Conservation (phyloP, 2,113 vertebrate species). For the Dasyornis broadbenti region DNA sequence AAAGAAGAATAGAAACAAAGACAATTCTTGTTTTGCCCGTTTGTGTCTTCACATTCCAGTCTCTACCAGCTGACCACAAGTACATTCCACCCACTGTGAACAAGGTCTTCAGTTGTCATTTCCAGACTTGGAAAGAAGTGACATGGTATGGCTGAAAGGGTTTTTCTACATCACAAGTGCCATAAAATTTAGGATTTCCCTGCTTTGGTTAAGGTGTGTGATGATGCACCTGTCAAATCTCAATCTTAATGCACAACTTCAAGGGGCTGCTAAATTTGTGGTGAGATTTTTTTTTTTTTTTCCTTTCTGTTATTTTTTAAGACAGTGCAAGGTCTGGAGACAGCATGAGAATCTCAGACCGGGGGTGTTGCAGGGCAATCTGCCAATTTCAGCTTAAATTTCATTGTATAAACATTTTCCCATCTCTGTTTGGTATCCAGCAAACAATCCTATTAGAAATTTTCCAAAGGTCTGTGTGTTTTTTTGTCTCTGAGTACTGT, state of each 20-base stretch:
- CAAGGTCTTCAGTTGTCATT: background rate
- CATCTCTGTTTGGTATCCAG: conserved; percentile 64
- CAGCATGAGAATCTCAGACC: background rate
- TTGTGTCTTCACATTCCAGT: conserved; percentile 11
- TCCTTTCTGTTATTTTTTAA: background rate
- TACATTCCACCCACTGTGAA: background rate
- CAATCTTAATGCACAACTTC: background rate
- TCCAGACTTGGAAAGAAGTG: background rate
- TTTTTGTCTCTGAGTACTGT: background rate
- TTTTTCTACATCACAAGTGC: background rate
- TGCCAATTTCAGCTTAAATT: background rate
- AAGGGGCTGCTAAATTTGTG: background rate
- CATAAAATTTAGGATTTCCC: background rate
- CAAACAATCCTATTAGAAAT: conserved; percentile 21
- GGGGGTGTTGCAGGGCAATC: background rate
- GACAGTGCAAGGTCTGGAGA: background rate
- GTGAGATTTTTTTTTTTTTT: background rate
- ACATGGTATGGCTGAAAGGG: background rate
- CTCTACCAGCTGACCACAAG: background rate
- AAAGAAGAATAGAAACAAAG: conserved; percentile 18
- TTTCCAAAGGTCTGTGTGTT: background rate
- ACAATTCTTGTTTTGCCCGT: background rate
- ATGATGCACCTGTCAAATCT: background rate
- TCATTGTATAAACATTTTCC: background rate
- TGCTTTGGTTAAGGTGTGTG: background rate